Conservation (phyloP, 1,140 invertebrate species). For the Stegodyphus dumicola region DNA sequence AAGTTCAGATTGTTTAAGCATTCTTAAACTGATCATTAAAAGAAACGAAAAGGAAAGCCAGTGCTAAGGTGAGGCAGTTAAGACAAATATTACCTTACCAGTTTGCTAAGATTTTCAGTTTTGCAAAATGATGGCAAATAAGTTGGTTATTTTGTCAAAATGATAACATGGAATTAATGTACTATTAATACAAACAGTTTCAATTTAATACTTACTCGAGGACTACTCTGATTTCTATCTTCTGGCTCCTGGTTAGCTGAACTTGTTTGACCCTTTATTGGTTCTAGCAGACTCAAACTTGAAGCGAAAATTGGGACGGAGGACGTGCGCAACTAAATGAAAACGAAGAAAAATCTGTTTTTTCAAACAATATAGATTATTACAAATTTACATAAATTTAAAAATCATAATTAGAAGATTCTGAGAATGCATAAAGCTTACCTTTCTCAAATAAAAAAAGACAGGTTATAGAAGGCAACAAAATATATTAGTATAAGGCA, state of each 20-base stretch:
- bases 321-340: slow-evolving; percentile 58
- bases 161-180: no score
- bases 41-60: no score
- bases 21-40: no score
- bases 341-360: not conserved
- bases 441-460: slow-evolving; percentile 61
- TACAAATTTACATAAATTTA: not conserved
- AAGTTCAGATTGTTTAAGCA: no score
- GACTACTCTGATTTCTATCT: slow-evolving; percentile 23
- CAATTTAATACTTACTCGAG: slow-evolving; percentile 22
- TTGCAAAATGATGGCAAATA: no score
- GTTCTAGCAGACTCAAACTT: slow-evolving; percentile 60
- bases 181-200: not conserved
- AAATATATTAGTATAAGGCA: not conserved
- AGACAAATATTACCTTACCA: no score
- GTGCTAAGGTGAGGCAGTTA: no score
- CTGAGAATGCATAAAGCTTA: slow-evolving; percentile 23
- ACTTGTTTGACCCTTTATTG: slow-evolving; percentile 49
- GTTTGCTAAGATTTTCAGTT: no score
- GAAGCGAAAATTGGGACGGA: slow-evolving; percentile 62
- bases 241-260: slow-evolving; percentile 43
- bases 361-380: no score
- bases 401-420: not conserved
- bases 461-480: slow-evolving; percentile 50
- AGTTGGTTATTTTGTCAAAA: no score